Conservation (phyloP, 2,797 vertebrate species). For the Brachymystax lenok region DNA sequence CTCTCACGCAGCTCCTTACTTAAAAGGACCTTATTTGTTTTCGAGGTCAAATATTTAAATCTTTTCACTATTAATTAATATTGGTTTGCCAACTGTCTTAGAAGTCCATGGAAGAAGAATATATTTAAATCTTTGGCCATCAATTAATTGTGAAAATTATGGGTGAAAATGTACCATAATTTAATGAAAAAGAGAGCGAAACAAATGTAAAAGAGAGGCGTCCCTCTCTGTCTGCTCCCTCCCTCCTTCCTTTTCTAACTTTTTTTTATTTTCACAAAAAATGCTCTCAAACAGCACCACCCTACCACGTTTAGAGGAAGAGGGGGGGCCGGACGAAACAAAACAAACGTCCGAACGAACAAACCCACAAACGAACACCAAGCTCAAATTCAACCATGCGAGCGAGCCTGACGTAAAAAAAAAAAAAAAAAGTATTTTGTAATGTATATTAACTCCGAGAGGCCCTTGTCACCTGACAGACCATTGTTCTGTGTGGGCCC, state of each 20-base stretch:
- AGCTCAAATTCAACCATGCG: slow-evolving; percentile 72
- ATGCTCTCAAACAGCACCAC: slow-evolving; percentile 29
- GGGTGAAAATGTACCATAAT: neutral
- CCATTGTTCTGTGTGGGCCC: slow-evolving; percentile 71
- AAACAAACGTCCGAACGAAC: slow-evolving; percentile 6
- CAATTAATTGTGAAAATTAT: neutral
- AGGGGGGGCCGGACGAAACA: slow-evolving; percentile 9
- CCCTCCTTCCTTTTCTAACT: neutral
- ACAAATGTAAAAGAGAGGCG: neutral
- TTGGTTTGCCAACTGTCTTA: neutral
- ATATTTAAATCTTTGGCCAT: neutral
- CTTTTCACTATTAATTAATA: slow-evolving; percentile 11
- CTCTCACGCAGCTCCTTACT: slow-evolving; percentile 40
- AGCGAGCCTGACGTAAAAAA: slow-evolving; percentile 17
- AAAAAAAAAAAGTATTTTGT: slow-evolving; percentile 71
- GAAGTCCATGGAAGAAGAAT: neutral
- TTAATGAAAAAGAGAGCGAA: neutral
- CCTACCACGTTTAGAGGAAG: slow-evolving; percentile 47
- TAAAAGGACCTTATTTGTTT: slow-evolving; percentile 9
- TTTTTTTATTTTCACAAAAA: neutral
- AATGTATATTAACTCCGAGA: slow-evolving; percentile 83
- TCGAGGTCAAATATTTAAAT: slow-evolving; percentile 1
- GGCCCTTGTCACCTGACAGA: slow-evolving; percentile 77
- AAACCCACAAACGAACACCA: slow-evolving; percentile 67
- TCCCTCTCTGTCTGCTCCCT: slow-evolving; percentile 7